Base-by-base conservation (phyloP, 2,888 invertebrate species). In the Temnothorax rugatulus region DNA sequence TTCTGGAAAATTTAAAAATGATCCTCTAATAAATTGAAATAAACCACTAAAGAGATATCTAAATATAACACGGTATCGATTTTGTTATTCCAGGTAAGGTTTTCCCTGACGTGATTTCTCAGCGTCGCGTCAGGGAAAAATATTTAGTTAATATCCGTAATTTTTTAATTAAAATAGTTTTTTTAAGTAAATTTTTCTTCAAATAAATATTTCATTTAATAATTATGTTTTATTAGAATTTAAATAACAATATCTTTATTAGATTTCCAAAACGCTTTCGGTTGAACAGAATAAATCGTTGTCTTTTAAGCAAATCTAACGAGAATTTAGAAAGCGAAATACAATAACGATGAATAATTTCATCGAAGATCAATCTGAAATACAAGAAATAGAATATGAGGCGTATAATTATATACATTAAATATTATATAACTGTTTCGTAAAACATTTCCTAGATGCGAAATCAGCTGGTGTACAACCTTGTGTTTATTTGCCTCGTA, bases 1-100 rank as follows among this genome's bases (percentile, higher is more conserved):
- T 61, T 85, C 79, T 86, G 82, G 69, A 61, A 84, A 88, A 87
- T 83, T 83, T 79, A 69, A 38, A 29, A 68, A 66, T 59, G 69
- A 13, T 29, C 29, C 18, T 18, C 25, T 57, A 74, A 86, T 81
- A 52, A 64, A 34, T 63, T 44, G 73, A 86, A 87, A 84, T 83
- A 87, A 86, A 86, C 66, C 44, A 5, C 18, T 79, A 77, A 64
- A 50, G 8, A n/a, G 9, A 47, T n/a, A 15, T 4, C 21, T 47
- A 38, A 15, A 75, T 63, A 47, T 63, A 64, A 61, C 21, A 3
- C 11, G n/a, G 1, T 34, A 47, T 47, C 0, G 34, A 75, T 63
- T 15, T n/a, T 0, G 9, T 57, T 73, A 41, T 18, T 54, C 7
- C 7, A 25, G 5, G 1, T 29, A 29, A 29, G 29, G 29, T 29